Evolutionary conservation across 1,140 invertebrate genomes (phyloP).

Genomic region (Leptinotarsa undecemlineata): DNA sequence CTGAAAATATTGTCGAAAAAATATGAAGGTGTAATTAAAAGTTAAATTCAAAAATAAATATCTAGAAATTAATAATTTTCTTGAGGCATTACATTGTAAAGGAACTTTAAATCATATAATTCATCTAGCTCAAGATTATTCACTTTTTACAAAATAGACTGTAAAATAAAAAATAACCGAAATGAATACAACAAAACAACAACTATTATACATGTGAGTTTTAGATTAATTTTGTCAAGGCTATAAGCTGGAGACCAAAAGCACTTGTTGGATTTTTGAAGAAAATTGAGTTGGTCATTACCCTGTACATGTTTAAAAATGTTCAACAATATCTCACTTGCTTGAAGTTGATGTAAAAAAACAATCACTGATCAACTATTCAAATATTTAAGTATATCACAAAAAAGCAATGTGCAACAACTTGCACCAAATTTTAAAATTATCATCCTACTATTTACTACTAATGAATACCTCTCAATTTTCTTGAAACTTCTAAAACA

Average conservation of each 20-base stretch:
- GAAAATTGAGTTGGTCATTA: constrained; percentile 18
- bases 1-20: not conserved
- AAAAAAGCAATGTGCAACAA: not conserved
- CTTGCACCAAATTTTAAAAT: constrained; percentile 2
- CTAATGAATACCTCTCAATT: constrained; percentile 3
- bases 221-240: constrained; percentile 17
- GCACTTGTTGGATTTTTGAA: not conserved
- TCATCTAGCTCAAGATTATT: constrained; percentile 10
- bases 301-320: constrained; percentile 15
- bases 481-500: constrained; percentile 8
- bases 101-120: constrained; percentile 14
- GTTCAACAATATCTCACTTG: constrained; percentile 5
- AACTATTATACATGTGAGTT: constrained; percentile 26
- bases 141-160: constrained; percentile 24
- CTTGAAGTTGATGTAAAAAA: not conserved
- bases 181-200: constrained; percentile 30
- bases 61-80: not conserved
- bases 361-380: constrained; percentile 5
- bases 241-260: not conserved
- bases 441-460: not conserved
- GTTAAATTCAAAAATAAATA: constrained; percentile 1
- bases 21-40: not conserved
- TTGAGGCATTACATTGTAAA: constrained; percentile 10
- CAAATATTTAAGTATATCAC: not conserved
- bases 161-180: constrained; percentile 31